phyloP scores from a whole-genome alignment of 2,888 invertebrate species.

The Andricus curvator region DNA sequence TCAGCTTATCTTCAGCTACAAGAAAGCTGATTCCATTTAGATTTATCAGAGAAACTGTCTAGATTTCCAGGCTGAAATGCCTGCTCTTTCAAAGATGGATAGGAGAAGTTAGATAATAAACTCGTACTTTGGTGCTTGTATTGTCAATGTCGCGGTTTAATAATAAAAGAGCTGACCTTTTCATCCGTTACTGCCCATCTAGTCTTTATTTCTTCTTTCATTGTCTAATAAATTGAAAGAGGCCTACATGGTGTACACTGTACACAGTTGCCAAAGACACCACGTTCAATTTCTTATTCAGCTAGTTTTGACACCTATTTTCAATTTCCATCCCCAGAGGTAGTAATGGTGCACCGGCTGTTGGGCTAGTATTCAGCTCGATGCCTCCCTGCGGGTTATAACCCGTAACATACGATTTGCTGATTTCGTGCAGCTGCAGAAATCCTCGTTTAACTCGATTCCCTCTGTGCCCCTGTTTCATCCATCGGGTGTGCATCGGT shows the following conservation, averaged over 20 bases:
- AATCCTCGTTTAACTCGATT: constrained; percentile 41
- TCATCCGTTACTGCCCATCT: no score
- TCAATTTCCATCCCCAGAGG: constrained; percentile 8
- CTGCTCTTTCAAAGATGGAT: not conserved
- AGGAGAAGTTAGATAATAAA: not conserved
- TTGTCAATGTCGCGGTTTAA: no score
- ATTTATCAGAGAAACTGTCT: not conserved
- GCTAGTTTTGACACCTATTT: constrained; percentile 5
- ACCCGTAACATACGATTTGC: constrained; percentile 40
- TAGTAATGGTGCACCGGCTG: constrained; percentile 17
- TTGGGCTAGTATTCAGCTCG: constrained; percentile 21
- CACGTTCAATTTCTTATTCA: not conserved
- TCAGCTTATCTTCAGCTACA: not conserved
- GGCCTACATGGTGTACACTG: not conserved
- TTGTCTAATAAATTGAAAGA: no score
- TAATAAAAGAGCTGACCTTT: no score
- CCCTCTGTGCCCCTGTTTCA: constrained; percentile 36
- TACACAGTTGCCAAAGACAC: not conserved
- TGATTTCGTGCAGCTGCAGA: constrained; percentile 38
- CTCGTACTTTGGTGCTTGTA: no score
- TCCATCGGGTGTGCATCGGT: constrained; percentile 31
- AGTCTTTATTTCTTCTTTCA: no score
- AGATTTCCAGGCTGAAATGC: not conserved
- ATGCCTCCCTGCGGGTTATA: constrained; percentile 14
- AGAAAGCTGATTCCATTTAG: not conserved